Base-by-base conservation (phyloP, 2,888 invertebrate species). In the Lepidocyrtoides sp. region DNA sequence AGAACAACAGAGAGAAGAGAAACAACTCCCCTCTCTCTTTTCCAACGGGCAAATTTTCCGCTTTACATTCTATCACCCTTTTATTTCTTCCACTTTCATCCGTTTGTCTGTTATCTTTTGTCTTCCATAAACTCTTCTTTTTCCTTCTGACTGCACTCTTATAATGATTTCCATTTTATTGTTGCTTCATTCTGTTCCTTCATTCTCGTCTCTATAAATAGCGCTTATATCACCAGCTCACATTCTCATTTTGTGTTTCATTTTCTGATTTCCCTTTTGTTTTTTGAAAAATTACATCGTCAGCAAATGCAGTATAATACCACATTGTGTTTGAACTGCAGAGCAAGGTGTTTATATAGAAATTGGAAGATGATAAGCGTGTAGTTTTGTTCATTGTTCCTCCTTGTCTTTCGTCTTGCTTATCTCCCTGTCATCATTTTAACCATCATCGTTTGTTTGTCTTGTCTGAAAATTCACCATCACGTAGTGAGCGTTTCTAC, bases 121-220 rank as follows among this genome's bases (percentile, higher is more conserved):
- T 79, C 36, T 79, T 17, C 79, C 36, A 29, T 26, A 8, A 26
- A 75, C n/a, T n/a, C 12, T 44, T 51, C 2, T n/a, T 54, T 3
- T 20, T 17, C 8, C 23, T 48, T 36, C 7, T 8, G 4, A 44
- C 44, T 48, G 20, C 41, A 29, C 12, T 32, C 29, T 29, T 26
- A n/a, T 23, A 41, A 29, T 66, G n/a, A 83, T 48, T 66, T 83
- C 26, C 66, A 63, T 63, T 63, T 83, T 63, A 83, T 83, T 66
- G 66, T 44, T 81, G 8, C 4, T 29, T 26, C 60, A 69, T 69
- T 4, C 8, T 60, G 17, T 23, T 2, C 3, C n/a, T n/a, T n/a
- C 63, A 72, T 12, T 48, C n/a, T 57, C 29, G 57, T 85, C 72
- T 12, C 23, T 44, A 41, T 72, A 29, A 57, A 86, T 23, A 75